Base-by-base conservation (phyloP, 2,113 vertebrate genomes). In the Bagarius yarrelli region DNA sequence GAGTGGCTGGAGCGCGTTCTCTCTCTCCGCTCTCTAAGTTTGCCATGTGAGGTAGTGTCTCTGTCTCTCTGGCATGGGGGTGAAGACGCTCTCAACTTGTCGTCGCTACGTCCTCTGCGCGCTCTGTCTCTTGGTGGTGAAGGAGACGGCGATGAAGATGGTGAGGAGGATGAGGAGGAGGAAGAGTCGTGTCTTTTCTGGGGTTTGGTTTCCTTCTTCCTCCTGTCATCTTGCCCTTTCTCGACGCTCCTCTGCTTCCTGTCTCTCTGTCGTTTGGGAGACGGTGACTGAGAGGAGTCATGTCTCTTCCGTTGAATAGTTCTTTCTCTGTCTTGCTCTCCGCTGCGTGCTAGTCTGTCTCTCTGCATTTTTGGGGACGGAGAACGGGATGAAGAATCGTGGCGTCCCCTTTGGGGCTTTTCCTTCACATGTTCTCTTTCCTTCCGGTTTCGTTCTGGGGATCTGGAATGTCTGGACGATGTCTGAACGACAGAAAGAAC, bases 251-350 rank as follows among this genome's bases (percentile, higher is more conserved):
- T 85, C 59, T 84, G 83, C 16, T 21, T 83, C 64, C 81, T 80
- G 8, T 76, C 8, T 9, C 67, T 83, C 56, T 89, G 88, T 30
- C 81, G 90, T 47, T 89, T 86, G 15, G 87, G 90, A 5, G 90
- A 80, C 8, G 87, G 88, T 0, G 92, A 91, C 0, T 82, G 83
- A 0, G 91, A 85, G 23, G 90, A 92, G 59, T 88, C 84, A 0
- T 80, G 90, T 56, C 85, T 86, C 78, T 87, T 87, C 13, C 60
- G 84, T 16, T 52, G 34, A 15, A 88, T 15, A 0, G 88, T 75
- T 34, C 87, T 89, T 40, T 83, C 86, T 15, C 21, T 44, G 19
- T 87, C 87, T 0, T 21, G 4, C 12, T 86, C 85, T 80, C 83
- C 82, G 27, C 76, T 88, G 75, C 74, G 81, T 44, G 77, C 85